Conservation (phyloP, 2,888 invertebrate genomes). For the Hydrotaea diabolus region DNA sequence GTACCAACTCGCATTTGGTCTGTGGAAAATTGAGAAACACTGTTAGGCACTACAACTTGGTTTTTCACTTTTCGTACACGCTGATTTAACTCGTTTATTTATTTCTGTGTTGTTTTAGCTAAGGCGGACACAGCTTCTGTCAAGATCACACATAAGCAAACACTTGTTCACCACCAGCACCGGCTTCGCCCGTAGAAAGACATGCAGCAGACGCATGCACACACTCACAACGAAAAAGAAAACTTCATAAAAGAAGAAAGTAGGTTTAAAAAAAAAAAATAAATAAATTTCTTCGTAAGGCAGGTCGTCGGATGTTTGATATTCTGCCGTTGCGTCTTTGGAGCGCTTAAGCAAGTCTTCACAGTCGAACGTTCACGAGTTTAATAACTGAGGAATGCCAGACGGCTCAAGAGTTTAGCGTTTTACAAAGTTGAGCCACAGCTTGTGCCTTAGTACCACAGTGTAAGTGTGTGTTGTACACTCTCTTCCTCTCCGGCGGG, state of each 20-base stretch:
- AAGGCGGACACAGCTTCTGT: not conserved
- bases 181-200: not conserved
- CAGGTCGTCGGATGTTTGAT: conserved; percentile 5
- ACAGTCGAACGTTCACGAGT: conserved; percentile 55
- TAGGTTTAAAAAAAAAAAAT: conserved; percentile 28
- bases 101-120: too few species aligned
- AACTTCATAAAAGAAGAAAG: conserved; percentile 44
- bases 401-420: conserved; percentile 28
- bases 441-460: not conserved
- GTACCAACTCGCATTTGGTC: not conserved
- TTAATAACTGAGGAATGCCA: conserved; percentile 52
- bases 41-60: not conserved
- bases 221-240: conserved; percentile 12
- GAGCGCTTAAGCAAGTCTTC: conserved; percentile 44
- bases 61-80: not conserved
- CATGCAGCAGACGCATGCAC: not conserved
- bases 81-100: conserved; percentile 22
- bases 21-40: not conserved
- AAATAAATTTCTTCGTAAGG: conserved; percentile 19
- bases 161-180: not conserved
- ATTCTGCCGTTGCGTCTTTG: conserved; percentile 47
- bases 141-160: not conserved
- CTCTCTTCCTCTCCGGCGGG: conserved; percentile 13
- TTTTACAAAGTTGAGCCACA: not conserved
- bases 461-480: not conserved